Conservation (phyloP, 2,113 vertebrate species). For the Anseranas semipalmata region DNA sequence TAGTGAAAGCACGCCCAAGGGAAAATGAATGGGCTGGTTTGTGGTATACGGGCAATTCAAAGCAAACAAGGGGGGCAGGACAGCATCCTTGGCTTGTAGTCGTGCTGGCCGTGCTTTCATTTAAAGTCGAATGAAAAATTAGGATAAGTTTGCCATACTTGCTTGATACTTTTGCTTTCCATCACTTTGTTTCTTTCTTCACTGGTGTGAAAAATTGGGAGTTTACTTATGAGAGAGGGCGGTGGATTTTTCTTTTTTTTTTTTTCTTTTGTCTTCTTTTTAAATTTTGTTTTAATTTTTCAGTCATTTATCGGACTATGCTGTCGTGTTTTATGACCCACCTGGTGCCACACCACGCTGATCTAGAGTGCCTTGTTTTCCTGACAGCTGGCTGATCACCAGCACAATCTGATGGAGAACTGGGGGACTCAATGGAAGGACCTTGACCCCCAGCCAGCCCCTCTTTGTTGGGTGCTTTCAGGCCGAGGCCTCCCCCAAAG, state of each 20-base stretch:
- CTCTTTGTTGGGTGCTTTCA: constrained; percentile 24
- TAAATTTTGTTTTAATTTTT: background rate
- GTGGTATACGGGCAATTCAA: fast-evolving
- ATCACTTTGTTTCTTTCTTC: background rate
- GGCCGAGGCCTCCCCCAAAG: constrained; percentile 2
- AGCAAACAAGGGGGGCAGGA: background rate
- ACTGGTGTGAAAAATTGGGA: background rate
- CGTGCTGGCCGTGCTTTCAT: background rate
- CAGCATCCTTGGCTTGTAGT: background rate
- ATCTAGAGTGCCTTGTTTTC: background rate
- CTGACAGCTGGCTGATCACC: constrained; percentile 1
- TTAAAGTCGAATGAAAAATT: background rate
- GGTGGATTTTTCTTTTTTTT: background rate
- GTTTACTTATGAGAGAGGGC: background rate
- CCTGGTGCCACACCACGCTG: background rate
- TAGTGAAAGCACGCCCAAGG: background rate
- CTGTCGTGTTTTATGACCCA: background rate
- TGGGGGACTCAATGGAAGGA: background rate
- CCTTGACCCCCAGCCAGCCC: constrained; percentile 16
- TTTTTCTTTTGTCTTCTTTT: background rate
- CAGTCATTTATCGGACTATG: background rate
- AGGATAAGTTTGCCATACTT: background rate
- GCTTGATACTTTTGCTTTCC: background rate
- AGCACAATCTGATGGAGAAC: background rate
- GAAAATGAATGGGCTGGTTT: background rate